Conservation (phyloP, 2,797 vertebrate genomes). For the Distichodus sexfasciatus region DNA sequence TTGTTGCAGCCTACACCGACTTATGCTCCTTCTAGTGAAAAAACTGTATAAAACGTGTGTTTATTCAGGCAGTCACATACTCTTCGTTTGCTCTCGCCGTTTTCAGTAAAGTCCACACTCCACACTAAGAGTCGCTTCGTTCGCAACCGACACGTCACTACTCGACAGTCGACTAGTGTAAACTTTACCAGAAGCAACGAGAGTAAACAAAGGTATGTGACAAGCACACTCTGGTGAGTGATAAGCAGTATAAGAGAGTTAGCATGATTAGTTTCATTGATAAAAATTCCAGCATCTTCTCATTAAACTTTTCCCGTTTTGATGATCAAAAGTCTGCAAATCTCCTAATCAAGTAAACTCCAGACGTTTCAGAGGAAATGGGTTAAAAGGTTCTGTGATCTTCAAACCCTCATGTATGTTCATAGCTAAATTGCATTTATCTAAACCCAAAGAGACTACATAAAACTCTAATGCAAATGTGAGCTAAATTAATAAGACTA, state of each 20-base stretch:
- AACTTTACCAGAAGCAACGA: too few species aligned
- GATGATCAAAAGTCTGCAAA: conserved; percentile 18
- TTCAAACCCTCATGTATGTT: not conserved
- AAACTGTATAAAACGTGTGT: too few species aligned
- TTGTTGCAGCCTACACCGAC: too few species aligned
- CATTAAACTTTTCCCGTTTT: not conserved
- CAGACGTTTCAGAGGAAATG: not conserved
- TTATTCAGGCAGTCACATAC: too few species aligned
- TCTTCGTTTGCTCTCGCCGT: too few species aligned
- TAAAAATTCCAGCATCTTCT: not conserved
- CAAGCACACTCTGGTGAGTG: too few species aligned
- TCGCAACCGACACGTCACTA: too few species aligned
- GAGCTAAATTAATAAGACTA: not conserved
- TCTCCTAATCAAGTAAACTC: not conserved
- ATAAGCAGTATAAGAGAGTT: not conserved
- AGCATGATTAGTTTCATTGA: not conserved
- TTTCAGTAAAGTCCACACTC: too few species aligned
- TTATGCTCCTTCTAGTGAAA: too few species aligned
- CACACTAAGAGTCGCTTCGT: too few species aligned
- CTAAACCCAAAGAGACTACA: not conserved
- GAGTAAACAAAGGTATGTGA: too few species aligned
- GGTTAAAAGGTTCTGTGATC: not conserved
- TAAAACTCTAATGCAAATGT: not conserved
- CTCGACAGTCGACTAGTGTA: too few species aligned
- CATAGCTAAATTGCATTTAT: not conserved